Evolutionary conservation across 2,113 vertebrate species (phyloP), one percentile per base, ranked within the genome.

Genomic region (Sylvilagus bachmani): DNA sequence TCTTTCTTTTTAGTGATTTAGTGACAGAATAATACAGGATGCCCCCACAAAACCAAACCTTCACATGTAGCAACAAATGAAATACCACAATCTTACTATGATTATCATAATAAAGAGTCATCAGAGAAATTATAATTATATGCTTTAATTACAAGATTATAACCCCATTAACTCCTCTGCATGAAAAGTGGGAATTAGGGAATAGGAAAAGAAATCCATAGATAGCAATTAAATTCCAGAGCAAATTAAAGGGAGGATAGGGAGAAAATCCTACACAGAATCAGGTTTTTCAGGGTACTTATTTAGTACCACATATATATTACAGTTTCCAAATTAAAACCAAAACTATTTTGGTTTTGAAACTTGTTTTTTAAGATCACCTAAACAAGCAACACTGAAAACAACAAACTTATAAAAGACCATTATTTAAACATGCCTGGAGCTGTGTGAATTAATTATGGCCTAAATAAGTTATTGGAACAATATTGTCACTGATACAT

Each of bases 361-460:
- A 51, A 12, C 93, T 87, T 89, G 5, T 84, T 75, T 97, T 69
- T 29, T 71, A 21, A 58, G n/a, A 95, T 89, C 93, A 24, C 6
- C 22, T 82, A 91, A 66, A 90, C 9, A 97, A 96, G 73, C 10
- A 97, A 27, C 70, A 21, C 10, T 91, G 71, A 97, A 98, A 95
- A 51, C 64, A 49, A 55, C 29, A 90, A 92, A 94, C 91, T 97
- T 97, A 96, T 97, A 98, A 94, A 31, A 97, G 89, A 92, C 62
- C 33, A 80, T 97, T 97, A 95, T 97, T 97, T 98, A 97, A 97
- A 98, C 97, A 98, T 93, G 93, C 96, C 69, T 86, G 91, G 97
- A 98, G 97, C 97, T 98, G 98, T 98, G 97, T 98, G 97, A 98
- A 98, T 98, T 98, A 99, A 99, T 99, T 98, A 98, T 98, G 94